Evolutionary conservation across 2,888 invertebrate genomes (phyloP), one percentile per base, ranked within the genome.

Genomic region (Nomada flava): DNA sequence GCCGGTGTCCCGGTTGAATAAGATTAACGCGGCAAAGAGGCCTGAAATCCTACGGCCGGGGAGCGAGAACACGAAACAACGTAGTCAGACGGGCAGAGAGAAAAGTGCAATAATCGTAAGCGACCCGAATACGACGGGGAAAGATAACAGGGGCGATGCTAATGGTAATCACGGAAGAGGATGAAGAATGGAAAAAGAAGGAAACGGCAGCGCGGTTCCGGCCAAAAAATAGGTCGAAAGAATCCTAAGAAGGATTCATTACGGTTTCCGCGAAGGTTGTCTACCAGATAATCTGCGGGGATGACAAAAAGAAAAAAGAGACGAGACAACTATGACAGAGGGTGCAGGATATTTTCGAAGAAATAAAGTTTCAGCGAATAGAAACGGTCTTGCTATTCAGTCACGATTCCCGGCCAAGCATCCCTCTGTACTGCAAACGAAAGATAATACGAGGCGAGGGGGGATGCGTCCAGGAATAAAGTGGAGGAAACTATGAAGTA

Each of bases 91-190:
- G 15, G 5, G 18, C 2, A 47, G 13, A 10, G 55, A 42, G 67
- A 80, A 69, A 81, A 69, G 76, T 76, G 76, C 82, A 82, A 82
- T 82, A 82, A 82, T 76, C 76, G 76, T 76, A 82, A 82, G 71
- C 71, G 82, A 82, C 67, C 70, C 72, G 76, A 76, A 72, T 63
- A 72, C 76, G 64, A 18, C 55, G 0, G 47, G 23, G 13, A 57
- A 26, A 63, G 67, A 53, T 72, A 76, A 68, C 76, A 53, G 59
- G 36, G 23, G 50, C 60, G 29, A 70, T 59, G 63, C 76, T 29
- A 76, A 79, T 62, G 67, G 82, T 76, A 82, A 82, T 82, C 82
- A 72, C 67, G 63, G 53, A 20, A 70, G 26, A 67, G 52, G 62
- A 63, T 42, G 64, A 44, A 42, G 44, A 68, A 62, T 18, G 52